Evolutionary conservation across 2,888 invertebrate species (phyloP).

Genomic region (Aleiodes alternator): DNA sequence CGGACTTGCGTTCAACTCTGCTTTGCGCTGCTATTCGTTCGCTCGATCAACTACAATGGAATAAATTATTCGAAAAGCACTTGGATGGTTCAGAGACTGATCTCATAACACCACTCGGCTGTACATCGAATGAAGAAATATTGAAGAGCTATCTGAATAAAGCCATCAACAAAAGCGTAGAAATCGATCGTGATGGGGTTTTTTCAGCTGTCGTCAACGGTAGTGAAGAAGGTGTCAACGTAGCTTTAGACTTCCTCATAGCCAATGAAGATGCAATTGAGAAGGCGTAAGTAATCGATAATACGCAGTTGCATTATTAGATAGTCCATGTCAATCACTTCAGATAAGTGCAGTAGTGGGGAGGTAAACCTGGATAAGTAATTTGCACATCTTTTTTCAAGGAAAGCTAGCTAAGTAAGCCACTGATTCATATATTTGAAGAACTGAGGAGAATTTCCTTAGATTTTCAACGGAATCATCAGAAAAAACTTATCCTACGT

Average conservation of each 20-base stretch:
- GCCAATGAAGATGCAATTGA: conserved; percentile 45
- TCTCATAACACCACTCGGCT: conserved; percentile 74
- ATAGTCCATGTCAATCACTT: too few species aligned
- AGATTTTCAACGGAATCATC: too few species aligned
- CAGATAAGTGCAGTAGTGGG: too few species aligned
- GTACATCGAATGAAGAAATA: conserved; percentile 74
- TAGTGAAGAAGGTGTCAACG: conserved; percentile 53
- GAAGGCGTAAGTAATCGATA: conserved; percentile 40
- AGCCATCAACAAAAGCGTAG: conserved; percentile 13
- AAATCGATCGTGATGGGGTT: conserved; percentile 62
- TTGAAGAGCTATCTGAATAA: conserved; percentile 60
- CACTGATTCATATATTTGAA: too few species aligned
- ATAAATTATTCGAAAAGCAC: conserved; percentile 46
- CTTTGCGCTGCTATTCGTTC: conserved; percentile 75
- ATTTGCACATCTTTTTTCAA: too few species aligned
- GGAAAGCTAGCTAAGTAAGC: too few species aligned
- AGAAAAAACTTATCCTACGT: too few species aligned
- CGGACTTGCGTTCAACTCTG: conserved; percentile 73
- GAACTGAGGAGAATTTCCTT: too few species aligned
- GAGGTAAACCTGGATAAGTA: too few species aligned
- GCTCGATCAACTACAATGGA: conserved; percentile 57
- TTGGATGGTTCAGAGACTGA: conserved; percentile 64
- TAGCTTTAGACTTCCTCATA: conserved; percentile 55
- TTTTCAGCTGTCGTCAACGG: conserved; percentile 48
- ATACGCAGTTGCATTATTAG: too few species aligned